phyloP scores from a whole-genome alignment of 2,113 vertebrate genomes.

The Columba janthina region DNA sequence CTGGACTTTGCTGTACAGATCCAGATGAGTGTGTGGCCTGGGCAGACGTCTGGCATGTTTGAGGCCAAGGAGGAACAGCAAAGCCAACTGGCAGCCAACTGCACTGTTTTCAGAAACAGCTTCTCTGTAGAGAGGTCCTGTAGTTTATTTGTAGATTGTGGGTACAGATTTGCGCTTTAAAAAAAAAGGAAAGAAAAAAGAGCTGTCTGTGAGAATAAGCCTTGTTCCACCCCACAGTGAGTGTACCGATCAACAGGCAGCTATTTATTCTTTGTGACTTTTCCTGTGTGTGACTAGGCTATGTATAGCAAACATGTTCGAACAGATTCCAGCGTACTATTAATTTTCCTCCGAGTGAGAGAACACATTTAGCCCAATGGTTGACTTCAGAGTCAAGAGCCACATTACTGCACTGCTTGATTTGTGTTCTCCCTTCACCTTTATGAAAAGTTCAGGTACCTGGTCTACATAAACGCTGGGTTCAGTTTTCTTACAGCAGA shows the following conservation, averaged over 20 bases:
- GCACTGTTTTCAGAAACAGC: background rate
- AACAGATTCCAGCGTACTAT: background rate
- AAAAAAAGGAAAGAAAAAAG: background rate
- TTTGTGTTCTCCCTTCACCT: background rate
- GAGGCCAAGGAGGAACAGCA: background rate
- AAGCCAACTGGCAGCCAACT: background rate
- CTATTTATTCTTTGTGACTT: constrained; percentile 52
- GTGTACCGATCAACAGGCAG: background rate
- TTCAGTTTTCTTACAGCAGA: background rate
- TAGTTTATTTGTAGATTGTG: constrained; percentile 25
- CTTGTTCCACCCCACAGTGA: background rate
- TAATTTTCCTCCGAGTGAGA: background rate
- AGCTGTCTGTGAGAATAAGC: background rate
- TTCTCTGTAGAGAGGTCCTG: background rate
- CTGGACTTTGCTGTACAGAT: background rate
- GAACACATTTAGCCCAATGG: background rate
- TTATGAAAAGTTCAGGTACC: background rate
- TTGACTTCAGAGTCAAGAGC: background rate
- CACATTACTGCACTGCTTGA: background rate
- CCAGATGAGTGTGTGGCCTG: background rate
- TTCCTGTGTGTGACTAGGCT: constrained; percentile 35
- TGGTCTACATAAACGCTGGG: background rate
- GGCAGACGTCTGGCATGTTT: background rate
- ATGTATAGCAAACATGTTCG: constrained; percentile 22
- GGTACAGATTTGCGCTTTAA: background rate